Conservation (phyloP, 2,113 vertebrate species). For the Blennius ocellaris region DNA sequence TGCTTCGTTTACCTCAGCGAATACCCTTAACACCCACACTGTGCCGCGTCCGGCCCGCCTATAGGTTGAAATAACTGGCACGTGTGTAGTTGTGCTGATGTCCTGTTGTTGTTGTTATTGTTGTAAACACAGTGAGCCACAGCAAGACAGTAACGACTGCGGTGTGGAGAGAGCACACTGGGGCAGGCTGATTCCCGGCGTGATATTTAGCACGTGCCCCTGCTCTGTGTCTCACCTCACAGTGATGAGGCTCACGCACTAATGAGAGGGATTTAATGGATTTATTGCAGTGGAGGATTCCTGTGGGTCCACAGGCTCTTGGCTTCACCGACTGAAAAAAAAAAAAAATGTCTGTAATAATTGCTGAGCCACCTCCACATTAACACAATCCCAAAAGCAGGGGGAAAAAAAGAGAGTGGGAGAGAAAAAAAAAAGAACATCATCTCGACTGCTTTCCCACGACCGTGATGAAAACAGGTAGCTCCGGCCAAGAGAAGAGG, state of each 20-base stretch:
- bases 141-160: constrained; percentile 69
- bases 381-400: constrained; percentile 34
- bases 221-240: constrained; percentile 39
- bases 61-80: constrained; percentile 13
- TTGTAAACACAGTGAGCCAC: constrained; percentile 68
- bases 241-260: constrained; percentile 70
- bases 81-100: constrained; percentile 34
- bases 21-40: not conserved
- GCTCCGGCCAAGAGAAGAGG: constrained; percentile 28
- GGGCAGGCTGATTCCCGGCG: constrained; percentile 52
- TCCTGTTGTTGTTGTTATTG: constrained; percentile 64
- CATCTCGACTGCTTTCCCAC: constrained; percentile 42
- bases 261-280: constrained; percentile 83
- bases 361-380: constrained; percentile 61
- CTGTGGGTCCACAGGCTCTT: constrained; percentile 65
- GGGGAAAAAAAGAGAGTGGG: not conserved
- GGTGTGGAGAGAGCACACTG: constrained; percentile 32
- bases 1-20: too few species aligned
- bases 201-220: constrained; percentile 64
- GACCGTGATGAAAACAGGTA: constrained; percentile 55
- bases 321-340: constrained; percentile 49
- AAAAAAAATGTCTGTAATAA: constrained; percentile 67
- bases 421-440: not conserved
- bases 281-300: constrained; percentile 75
- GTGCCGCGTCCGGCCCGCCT: not conserved